Evolutionary conservation across 2,113 vertebrate species (phyloP).

Genomic region (Microcebus jonahi): DNA sequence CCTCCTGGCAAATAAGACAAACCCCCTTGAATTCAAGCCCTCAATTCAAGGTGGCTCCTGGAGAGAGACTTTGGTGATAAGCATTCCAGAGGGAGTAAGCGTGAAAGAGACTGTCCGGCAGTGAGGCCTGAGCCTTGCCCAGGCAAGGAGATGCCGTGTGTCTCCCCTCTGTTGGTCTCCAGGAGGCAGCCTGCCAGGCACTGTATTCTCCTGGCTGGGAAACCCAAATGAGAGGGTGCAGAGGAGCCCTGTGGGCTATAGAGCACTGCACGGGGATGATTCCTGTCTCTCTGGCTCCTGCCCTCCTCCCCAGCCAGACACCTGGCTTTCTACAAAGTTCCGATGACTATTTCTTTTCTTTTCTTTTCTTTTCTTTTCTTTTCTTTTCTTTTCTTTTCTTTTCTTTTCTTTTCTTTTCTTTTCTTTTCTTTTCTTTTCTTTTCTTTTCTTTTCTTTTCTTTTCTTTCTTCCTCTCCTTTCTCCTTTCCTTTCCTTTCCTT

Average conservation of each 20-base stretch:
- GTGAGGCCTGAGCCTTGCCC: background rate
- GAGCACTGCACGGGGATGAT: background rate
- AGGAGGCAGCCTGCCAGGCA: background rate
- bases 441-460: too few relatives aligned
- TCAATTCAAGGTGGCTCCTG: background rate
- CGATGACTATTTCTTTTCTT: background rate
- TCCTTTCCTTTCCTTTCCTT: accelerated
- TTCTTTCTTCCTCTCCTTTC: too few relatives aligned
- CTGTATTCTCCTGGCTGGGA: background rate
- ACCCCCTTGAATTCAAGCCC: background rate
- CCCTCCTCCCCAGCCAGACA: background rate
- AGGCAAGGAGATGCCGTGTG: background rate
- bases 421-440: too few relatives aligned
- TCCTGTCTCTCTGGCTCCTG: background rate
- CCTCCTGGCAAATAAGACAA: background rate
- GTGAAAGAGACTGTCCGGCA: background rate
- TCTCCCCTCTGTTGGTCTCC: background rate
- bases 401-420: too few relatives aligned
- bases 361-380: too few relatives aligned
- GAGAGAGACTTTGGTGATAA: background rate
- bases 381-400: too few relatives aligned
- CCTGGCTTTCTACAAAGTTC: background rate
- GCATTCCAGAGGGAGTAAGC: background rate
- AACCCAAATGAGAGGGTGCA: background rate
- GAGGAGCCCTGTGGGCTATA: background rate